Evolutionary conservation across 2,888 invertebrate species (phyloP), one percentile per base, ranked within the genome.

Genomic region (Leptopilina myrica): DNA sequence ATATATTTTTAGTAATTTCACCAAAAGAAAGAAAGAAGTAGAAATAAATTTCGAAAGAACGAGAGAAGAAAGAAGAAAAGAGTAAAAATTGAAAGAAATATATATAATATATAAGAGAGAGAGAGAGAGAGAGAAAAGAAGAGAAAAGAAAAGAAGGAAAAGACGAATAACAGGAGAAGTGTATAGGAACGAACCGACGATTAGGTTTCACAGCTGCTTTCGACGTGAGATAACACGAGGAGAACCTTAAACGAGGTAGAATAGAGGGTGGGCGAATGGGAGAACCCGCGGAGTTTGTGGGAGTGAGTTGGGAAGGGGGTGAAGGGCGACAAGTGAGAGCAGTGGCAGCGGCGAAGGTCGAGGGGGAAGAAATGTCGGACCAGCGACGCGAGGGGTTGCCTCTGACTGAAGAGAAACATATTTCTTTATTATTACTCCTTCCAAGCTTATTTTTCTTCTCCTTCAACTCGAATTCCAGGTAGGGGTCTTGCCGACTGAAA

Each of bases 341-440:
- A 77, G 69, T 59, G 56, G 53, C 20, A 65, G 78, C 76, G 67
- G 78, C 77, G 66, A 69, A 78, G 76, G 78, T 69, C 64, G 78
- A 76, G 76, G 76, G 80, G 80, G 33, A 81, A 80, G 78, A 81
- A 78, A 80, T 65, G 65, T 77, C 77, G 79, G 66, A 76, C 75
- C 75, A 67, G 84, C 56, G 75, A 59, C 76, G 78, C 76, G 76
- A 81, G 83, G 83, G 81, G 84, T 85, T 83, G 85, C 78, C 83
- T 84, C 88, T 86, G 87, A 87, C 88, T 86, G 89, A 89, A 88
- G 88, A 90, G 90, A 91, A 91, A 91, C 90, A 91, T 90, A 91
- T 90, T 91, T 91, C 91, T 91, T 91, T 91, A 91, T 91, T 91
- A 91, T 91, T 91, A 90, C 90, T 90, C 89, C 88, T 88, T 88